Conservation (phyloP, 2,797 vertebrate genomes). For the Cuniculus paca region DNA sequence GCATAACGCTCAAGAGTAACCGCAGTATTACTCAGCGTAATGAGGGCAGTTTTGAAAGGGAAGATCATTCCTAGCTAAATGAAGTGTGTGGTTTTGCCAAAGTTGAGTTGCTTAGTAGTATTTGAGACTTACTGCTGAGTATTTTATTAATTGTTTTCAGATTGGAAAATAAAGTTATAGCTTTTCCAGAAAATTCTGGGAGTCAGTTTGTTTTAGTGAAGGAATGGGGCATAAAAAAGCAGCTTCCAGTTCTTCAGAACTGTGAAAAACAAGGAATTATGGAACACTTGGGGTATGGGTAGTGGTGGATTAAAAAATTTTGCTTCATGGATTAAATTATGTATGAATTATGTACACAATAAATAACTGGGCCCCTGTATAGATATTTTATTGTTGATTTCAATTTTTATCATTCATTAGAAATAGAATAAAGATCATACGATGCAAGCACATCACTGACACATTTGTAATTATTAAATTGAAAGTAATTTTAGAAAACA, state of each 20-base stretch:
- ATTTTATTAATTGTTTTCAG: constrained; percentile 68
- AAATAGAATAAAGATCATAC: constrained; percentile 82
- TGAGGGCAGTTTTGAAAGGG: constrained; percentile 53
- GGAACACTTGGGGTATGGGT: constrained; percentile 76
- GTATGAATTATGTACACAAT: constrained; percentile 68
- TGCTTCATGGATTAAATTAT: constrained; percentile 74
- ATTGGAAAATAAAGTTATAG: constrained; percentile 75
- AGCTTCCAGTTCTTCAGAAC: constrained; percentile 73
- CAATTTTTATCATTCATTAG: constrained; percentile 85
- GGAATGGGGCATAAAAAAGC: constrained; percentile 49
- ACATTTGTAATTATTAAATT: constrained; percentile 89
- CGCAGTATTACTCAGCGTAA: constrained; percentile 43
- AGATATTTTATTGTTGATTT: constrained; percentile 85
- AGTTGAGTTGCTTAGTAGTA: constrained; percentile 63
- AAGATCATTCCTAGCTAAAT: constrained; percentile 57
- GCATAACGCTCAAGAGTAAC: not conserved
- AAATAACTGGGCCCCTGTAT: constrained; percentile 79
- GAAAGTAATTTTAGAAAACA: constrained; percentile 88
- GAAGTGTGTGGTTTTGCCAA: constrained; percentile 57
- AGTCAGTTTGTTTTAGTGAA: constrained; percentile 70
- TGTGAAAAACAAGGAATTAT: constrained; percentile 74
- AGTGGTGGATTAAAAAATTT: constrained; percentile 71
- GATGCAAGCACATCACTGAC: constrained; percentile 82
- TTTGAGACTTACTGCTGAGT: constrained; percentile 58
- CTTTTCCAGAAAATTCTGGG: constrained; percentile 74